phyloP scores from a whole-genome alignment of 2,797 vertebrate species.

The Oceanodroma leucorhoa region DNA sequence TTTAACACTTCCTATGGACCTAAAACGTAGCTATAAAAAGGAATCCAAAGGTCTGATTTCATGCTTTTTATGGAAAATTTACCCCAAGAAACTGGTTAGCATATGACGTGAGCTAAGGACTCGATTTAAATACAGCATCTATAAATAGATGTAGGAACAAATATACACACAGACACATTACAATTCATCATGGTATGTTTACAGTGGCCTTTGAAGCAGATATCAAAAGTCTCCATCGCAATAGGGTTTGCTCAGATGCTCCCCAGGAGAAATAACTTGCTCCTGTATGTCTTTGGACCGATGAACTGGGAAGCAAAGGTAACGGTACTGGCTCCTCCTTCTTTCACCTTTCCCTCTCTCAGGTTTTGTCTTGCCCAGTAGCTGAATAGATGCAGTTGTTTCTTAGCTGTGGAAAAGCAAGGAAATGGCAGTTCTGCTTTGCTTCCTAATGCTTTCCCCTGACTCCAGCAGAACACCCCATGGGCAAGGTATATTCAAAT shows the following conservation, averaged over 20 bases:
- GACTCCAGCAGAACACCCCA: background rate
- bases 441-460: background rate
- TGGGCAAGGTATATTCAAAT: background rate
- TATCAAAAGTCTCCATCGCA: background rate
- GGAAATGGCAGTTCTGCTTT: background rate
- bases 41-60: background rate
- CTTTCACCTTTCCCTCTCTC: background rate
- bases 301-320: slow-evolving; percentile 36
- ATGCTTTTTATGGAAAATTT: background rate
- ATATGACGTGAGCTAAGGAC: background rate
- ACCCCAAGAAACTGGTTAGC: background rate
- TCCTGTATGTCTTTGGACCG: background rate
- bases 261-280: background rate
- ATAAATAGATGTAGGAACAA: background rate
- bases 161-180: background rate
- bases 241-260: background rate
- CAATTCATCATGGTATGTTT: background rate
- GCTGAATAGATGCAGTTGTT: background rate
- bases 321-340: background rate
- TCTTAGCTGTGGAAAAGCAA: background rate
- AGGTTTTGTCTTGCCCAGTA: background rate
- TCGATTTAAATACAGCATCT: background rate
- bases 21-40: slow-evolving; percentile 12
- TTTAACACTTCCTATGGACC: slow-evolving; percentile 29
- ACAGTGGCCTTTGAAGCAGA: slow-evolving; percentile 3